phyloP scores from a whole-genome alignment of 2,888 invertebrate species.

The Aspidiotus destructor region DNA sequence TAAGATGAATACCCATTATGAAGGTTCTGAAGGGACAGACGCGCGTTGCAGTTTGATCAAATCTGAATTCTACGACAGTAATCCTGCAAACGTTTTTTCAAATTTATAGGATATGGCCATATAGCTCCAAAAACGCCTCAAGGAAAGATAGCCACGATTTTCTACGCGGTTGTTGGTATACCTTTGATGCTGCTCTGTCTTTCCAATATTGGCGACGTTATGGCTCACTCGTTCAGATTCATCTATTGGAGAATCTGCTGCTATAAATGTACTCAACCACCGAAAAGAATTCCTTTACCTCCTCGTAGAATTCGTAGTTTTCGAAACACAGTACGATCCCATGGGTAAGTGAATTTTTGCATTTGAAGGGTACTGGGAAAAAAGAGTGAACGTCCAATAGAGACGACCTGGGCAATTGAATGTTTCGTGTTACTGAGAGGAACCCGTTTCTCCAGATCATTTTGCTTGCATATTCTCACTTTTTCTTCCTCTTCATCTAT shows the following conservation, averaged over 20 bases:
- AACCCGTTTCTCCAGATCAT: too few relatives aligned
- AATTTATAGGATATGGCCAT: slow-evolving; percentile 75
- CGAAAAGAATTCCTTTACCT: slow-evolving; percentile 48
- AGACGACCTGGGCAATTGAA: background rate
- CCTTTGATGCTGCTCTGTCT: slow-evolving; percentile 90
- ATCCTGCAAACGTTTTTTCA: too few relatives aligned
- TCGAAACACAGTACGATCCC: slow-evolving; percentile 41
- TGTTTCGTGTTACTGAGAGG: too few relatives aligned
- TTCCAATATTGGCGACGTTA: slow-evolving; percentile 86
- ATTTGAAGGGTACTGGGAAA: slow-evolving; percentile 1
- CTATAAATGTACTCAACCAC: slow-evolving; percentile 74
- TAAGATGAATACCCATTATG: too few relatives aligned
- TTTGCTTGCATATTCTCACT: background rate
- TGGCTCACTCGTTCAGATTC: slow-evolving; percentile 87
- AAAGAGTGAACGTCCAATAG: background rate
- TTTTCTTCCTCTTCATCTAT: too few relatives aligned
- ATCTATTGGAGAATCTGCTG: slow-evolving; percentile 90
- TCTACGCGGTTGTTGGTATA: slow-evolving; percentile 90
- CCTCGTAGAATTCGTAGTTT: slow-evolving; percentile 44
- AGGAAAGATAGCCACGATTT: slow-evolving; percentile 89
- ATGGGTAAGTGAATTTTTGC: slow-evolving; percentile 36
- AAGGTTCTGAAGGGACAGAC: too few relatives aligned
- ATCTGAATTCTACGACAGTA: too few relatives aligned
- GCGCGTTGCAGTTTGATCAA: too few relatives aligned
- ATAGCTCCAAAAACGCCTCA: slow-evolving; percentile 87